These are phyloP conservation scores for Puffinus mauretanicus DNA, from an alignment of 2,113 vertebrate species.

Conservation along the genomic window DNA sequence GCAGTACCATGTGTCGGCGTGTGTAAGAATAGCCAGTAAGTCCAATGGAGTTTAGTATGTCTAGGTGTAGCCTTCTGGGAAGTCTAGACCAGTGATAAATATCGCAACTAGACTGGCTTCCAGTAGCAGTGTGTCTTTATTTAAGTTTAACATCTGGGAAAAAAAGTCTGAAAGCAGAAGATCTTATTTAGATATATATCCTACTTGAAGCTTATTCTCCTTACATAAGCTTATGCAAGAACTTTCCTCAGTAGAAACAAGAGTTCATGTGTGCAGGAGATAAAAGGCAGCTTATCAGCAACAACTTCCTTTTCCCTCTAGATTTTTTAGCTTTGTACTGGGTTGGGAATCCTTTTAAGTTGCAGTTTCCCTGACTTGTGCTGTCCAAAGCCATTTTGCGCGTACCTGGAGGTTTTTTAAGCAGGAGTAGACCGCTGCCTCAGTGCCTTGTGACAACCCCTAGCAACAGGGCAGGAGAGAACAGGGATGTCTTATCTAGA, in stretches of 20 bases:
- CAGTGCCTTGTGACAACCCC: not conserved
- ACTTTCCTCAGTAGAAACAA: not conserved
- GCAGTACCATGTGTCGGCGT: not conserved
- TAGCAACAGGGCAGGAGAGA: not conserved
- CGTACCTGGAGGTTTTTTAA: not conserved
- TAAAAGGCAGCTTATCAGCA: not conserved
- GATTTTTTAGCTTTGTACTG: not conserved
- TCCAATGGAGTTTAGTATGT: not conserved
- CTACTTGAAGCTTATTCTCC: not conserved
- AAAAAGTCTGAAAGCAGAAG: not conserved
- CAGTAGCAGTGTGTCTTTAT: not conserved
- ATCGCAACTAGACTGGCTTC: not conserved
- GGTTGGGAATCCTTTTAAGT: not conserved
- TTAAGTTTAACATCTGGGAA: not conserved
- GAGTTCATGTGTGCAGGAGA: not conserved
- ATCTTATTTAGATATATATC: not conserved
- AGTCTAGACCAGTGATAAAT: not conserved
- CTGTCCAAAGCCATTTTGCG: not conserved
- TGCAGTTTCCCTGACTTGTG: not conserved
- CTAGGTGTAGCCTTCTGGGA: not conserved
- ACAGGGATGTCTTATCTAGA: not conserved
- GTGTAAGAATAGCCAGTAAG: not conserved
- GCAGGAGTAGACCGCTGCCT: not conserved
- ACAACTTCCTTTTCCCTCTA: not conserved
- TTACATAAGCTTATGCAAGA: not conserved